Evolutionary conservation across 2,113 vertebrate genomes (phyloP).

Genomic region (Cinclus cinclus): DNA sequence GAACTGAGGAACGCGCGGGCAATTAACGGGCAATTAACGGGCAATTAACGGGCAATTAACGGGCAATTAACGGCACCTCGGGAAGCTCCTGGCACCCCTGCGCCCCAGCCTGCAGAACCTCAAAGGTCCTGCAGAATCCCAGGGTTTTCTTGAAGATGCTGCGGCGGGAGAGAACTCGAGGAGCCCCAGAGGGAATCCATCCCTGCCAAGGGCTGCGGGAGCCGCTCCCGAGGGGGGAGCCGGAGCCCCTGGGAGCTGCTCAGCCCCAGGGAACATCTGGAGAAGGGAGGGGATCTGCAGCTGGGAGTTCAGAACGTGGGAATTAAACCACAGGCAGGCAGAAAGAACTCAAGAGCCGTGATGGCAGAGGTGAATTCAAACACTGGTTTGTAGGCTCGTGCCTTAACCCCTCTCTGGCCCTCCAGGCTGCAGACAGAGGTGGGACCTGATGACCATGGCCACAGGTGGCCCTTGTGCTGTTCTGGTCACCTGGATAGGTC

Average conservation of each 20-base stretch:
- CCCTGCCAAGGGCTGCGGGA: not conserved
- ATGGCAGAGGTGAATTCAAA: not conserved
- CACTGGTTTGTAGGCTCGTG: fast-evolving
- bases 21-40: not conserved
- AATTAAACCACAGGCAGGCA: not conserved
- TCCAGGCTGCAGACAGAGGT: fast-evolving
- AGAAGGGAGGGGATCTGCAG: not conserved
- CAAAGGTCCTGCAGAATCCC: not conserved
- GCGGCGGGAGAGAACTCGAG: not conserved
- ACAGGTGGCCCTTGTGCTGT: no score
- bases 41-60: no score
- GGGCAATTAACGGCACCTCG: not conserved
- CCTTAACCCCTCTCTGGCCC: not conserved
- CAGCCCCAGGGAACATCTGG: not conserved
- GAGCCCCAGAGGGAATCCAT: not conserved
- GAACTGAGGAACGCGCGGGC: not conserved
- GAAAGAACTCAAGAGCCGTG: not conserved
- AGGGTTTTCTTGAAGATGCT: not conserved
- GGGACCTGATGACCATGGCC: fast-evolving
- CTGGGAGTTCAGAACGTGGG: not conserved
- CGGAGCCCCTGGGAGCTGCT: not conserved
- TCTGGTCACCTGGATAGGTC: fast-evolving
- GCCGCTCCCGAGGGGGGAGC: no score
- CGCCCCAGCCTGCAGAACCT: not conserved
- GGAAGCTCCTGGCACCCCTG: not conserved